phyloP scores from a whole-genome alignment of 1,140 invertebrate genomes.

The Sitobion miscanthi region DNA sequence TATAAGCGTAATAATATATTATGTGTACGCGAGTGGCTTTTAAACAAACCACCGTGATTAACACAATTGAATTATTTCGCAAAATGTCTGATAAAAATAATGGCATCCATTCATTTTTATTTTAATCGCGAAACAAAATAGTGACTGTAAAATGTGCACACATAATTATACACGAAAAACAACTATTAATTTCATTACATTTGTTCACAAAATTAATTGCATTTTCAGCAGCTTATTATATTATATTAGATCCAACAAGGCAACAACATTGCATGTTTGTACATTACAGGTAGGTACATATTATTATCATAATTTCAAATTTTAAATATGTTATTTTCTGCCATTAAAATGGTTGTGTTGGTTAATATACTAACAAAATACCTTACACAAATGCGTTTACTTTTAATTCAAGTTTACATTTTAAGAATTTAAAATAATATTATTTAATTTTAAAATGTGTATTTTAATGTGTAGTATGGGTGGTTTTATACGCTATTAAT shows the following conservation, averaged over 20 bases:
- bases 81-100: neutral
- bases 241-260: neutral
- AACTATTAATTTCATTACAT: neutral
- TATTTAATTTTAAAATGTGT: neutral
- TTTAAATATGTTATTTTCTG: neutral
- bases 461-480: neutral
- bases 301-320: neutral
- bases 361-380: neutral
- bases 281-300: neutral
- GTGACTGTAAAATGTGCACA: neutral
- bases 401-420: neutral
- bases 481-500: neutral
- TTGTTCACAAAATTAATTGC: neutral
- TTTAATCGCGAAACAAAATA: neutral
- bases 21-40: neutral
- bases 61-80: neutral
- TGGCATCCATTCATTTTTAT: neutral
- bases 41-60: neutral
- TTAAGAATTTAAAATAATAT: neutral
- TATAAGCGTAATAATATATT: too few species aligned
- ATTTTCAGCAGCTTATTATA: conserved; percentile 1
- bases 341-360: neutral
- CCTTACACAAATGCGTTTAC: neutral
- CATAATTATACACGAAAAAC: neutral
- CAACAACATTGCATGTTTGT: neutral